Evolutionary conservation across 1,140 invertebrate genomes (phyloP), one percentile per base, ranked within the genome.

Genomic region (Achroia grisella): DNA sequence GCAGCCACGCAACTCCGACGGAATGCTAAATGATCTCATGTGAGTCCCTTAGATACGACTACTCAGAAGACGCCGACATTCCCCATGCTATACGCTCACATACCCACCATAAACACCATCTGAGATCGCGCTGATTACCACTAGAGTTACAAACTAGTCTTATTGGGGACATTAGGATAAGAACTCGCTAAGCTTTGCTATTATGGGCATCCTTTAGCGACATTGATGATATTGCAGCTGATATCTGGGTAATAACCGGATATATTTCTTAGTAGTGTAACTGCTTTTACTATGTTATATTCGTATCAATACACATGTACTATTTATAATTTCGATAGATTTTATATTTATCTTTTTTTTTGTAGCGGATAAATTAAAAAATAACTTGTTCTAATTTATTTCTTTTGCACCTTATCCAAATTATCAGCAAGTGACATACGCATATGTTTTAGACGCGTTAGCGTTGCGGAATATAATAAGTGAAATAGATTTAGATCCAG

Each of bases 131-230:
- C 28, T 47, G 58, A 62, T 62, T 62, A 52, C 27, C 31, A 15
- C 17, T 39, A 36, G 35, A 46, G 32, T 23, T 23, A 23, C 17
- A 23, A 52, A 48, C 45, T 45, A 40, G 46, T 52, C 34, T 46
- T 50, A 57, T 54, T 49, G 43, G 40, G 49, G 44, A 51, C 53
- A 51, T 51, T 51, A 51, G 48, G 48, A 56, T 56, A 56, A 37
- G 35, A 55, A 47, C 41, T 39, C 23, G 39, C 33, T 29, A 3
- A 23, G 36, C 32, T 23, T 33, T 36, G 46, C 31, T 40, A 37
- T 40, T 13, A 42, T 27, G 35, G 30, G 31, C 30, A 53, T 33
- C 29, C 32, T 39, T 39, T 30, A 23, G 13, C 31, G 11, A 32
- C 5, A 39, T 30, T 39, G 46, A 29, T 28, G 23, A 48, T 32